Evolutionary conservation across 2,113 vertebrate genomes (phyloP).

Genomic region (Colaptes auratus): DNA sequence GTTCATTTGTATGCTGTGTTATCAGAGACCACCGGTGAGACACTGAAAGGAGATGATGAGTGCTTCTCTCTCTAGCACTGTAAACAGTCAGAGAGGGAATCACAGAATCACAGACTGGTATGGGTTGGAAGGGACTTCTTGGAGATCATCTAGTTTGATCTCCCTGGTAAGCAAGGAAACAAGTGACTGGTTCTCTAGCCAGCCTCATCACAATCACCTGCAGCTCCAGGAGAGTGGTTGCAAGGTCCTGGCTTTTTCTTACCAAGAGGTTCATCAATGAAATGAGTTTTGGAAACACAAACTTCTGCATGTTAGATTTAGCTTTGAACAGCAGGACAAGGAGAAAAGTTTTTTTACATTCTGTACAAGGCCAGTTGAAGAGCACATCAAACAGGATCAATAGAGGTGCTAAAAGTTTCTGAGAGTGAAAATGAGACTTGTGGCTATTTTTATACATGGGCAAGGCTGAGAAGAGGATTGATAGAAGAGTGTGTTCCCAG

Average conservation of each 20-base stretch:
- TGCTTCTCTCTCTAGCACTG: not conserved
- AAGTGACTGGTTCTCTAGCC: not conserved
- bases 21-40: not conserved
- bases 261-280: not conserved
- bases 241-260: not conserved
- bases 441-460: not conserved
- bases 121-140: no score
- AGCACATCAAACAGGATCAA: not conserved
- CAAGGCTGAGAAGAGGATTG: not conserved
- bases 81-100: no score
- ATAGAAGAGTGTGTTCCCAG: not conserved
- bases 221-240: not conserved
- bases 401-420: not conserved
- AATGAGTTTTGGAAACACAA: not conserved
- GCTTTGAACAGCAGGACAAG: not conserved
- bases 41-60: not conserved
- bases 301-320: not conserved
- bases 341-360: accelerated
- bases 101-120: no score
- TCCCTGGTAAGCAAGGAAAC: not conserved
- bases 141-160: no score
- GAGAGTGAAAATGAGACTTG: not conserved
- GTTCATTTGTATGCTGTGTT: not conserved
- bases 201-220: not conserved
- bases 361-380: not conserved